These are phyloP conservation scores for Gobio occitaniae DNA, from an alignment of 2,797 vertebrate species.

Conservation along the genomic window DNA sequence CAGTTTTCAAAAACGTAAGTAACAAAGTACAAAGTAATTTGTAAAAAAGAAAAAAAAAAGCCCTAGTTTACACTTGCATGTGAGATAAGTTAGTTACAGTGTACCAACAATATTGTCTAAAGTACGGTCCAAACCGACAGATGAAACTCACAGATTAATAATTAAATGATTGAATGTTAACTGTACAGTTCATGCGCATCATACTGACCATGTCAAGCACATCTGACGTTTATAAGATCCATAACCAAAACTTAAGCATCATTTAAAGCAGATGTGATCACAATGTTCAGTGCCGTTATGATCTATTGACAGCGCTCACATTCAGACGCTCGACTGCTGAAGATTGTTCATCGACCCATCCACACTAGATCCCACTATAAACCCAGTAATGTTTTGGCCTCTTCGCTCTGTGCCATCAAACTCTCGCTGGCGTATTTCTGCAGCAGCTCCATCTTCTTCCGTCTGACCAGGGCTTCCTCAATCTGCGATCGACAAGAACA, in stretches of 20 bases:
- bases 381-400: conserved; percentile 89
- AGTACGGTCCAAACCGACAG: neutral
- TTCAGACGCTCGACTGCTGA: neutral
- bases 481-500: conserved; percentile 76
- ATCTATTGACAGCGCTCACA: neutral
- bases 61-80: neutral
- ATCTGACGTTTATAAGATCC: neutral
- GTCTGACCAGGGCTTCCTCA: conserved; percentile 91
- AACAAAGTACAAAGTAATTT: no score
- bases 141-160: no score
- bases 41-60: neutral
- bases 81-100: neutral
- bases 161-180: no score
- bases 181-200: neutral
- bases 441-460: conserved; percentile 97
- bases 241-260: neutral
- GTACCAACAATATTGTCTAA: neutral
- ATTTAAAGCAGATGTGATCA: neutral
- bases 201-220: neutral
- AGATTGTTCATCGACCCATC: neutral
- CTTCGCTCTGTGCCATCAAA: conserved; percentile 92
- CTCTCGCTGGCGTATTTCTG: conserved; percentile 95
- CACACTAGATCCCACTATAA: conserved; percentile 72
- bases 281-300: neutral
- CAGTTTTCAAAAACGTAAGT: neutral